Evolutionary conservation across 2,888 invertebrate species (phyloP), one percentile per base, ranked within the genome.

Genomic region (Megaustenia siamemsis): DNA sequence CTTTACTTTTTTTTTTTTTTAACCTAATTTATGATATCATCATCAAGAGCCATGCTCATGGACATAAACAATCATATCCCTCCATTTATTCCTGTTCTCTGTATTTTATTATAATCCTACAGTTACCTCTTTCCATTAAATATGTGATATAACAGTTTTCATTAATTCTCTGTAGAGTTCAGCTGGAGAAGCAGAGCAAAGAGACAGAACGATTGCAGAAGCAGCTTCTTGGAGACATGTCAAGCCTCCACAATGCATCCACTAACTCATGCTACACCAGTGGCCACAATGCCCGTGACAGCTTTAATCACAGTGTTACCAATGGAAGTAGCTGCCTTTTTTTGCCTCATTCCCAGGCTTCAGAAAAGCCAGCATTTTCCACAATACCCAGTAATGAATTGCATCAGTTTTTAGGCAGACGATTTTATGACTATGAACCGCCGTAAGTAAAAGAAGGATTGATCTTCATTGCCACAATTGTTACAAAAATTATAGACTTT

Each of bases 121-220:
- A 66, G 66, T 6, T 66, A 6, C 24, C 32, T 66, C n/a, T 66
- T 66, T n/a, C 66, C 32, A 28, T 21, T 18, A 32, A 28, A 63
- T 32, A 63, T 32, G 32, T 49, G n/a, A 82, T 68, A 71, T n/a
- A 40, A 38, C 10, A 5, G 18, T 3, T 76, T 76, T 49, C 43
- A 43, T 71, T 71, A 71, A n/a, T 28, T 73, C 73, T 49, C 28
- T 75, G 28, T 84, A 92, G 92, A 76, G 69, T 85, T 28, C 92
- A 92, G 87, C 86, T 92, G 21, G 92, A 92, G 40, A 86, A 88
- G 43, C 92, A 92, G 84, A 84, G 90, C 35, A 89, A 88, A 56
- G 92, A 92, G 82, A 91, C 92, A 40, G 92, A 92, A 49, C 86
- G 90, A 18, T 86, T 92, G 24, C 91, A 90, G 83, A 87, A 88